phyloP scores from a whole-genome alignment of 2,797 vertebrate species.

The Cynodonichthys magdalenae region DNA sequence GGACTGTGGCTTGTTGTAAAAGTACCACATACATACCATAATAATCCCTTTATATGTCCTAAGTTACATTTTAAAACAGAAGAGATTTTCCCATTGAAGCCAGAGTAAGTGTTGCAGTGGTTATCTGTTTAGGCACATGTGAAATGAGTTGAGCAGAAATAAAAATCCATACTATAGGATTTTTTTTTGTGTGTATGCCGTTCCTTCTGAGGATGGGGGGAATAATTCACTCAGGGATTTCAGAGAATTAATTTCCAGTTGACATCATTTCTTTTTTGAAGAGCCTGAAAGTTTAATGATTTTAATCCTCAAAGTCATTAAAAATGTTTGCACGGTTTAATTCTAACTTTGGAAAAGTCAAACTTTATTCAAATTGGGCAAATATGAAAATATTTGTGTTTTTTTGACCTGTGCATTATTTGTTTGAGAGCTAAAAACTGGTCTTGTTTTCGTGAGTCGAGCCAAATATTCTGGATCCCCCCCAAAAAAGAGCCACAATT shows the following conservation, averaged over 20 bases:
- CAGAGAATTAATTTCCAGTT: constrained; percentile 59
- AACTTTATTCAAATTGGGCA: constrained; percentile 30
- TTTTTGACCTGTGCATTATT: neutral
- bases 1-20: neutral
- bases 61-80: constrained; percentile 18
- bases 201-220: constrained; percentile 32
- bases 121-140: constrained; percentile 24
- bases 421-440: too few species aligned
- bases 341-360: constrained; percentile 59
- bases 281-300: constrained; percentile 59
- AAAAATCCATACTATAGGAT: constrained; percentile 30
- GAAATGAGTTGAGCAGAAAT: constrained; percentile 17
- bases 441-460: too few species aligned
- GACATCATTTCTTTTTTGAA: constrained; percentile 51
- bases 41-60: constrained; percentile 13
- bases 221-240: constrained; percentile 57
- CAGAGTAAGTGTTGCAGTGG: constrained; percentile 6
- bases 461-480: too few species aligned
- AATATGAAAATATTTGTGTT: neutral
- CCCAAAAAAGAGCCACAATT: too few species aligned
- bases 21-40: constrained; percentile 5
- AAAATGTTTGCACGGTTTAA: constrained; percentile 46
- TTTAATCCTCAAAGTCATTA: constrained; percentile 72
- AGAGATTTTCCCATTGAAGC: neutral
- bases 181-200: constrained; percentile 9